Percentiles rank a stretch among this genome's conserved stretches.
phyloP scores from a whole-genome alignment of 1,140 invertebrate genomes.

The Eupristina koningsbergeri region DNA sequence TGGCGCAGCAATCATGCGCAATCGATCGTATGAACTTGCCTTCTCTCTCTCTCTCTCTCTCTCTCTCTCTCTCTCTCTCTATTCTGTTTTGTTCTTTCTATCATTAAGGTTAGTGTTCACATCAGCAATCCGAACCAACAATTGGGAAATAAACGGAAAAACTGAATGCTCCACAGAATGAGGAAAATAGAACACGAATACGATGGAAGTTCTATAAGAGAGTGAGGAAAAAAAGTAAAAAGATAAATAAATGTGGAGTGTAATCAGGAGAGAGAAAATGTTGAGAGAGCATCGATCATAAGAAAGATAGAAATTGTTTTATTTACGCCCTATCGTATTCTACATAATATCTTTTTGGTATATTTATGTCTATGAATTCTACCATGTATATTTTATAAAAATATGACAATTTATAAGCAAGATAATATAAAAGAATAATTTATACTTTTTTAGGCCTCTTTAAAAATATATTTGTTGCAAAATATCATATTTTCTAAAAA shows the following conservation, averaged over 20 bases:
- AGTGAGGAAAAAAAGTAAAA: neutral
- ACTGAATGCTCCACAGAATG: slow-evolving; percentile 1
- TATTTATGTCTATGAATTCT: neutral
- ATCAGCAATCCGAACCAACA: neutral
- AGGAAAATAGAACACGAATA: neutral
- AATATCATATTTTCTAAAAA: too few relatives aligned
- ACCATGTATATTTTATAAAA: neutral
- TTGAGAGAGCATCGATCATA: neutral
- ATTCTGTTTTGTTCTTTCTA: neutral
- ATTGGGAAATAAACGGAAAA: slow-evolving; percentile 38
- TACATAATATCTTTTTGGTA: neutral
- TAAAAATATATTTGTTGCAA: too few relatives aligned
- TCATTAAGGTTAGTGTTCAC: slow-evolving; percentile 27
- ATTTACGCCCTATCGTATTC: slow-evolving; percentile 11
- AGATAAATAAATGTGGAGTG: neutral
- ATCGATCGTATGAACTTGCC: slow-evolving; percentile 47
- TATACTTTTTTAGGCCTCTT: too few relatives aligned
- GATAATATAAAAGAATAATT: neutral
- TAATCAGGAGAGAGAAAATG: neutral
- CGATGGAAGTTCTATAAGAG: neutral
- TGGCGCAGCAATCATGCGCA: slow-evolving; percentile 35
- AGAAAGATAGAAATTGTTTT: slow-evolving; percentile 14
- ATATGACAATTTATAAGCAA: neutral
- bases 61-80: neutral
- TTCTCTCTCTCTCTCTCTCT: neutral